phyloP scores from a whole-genome alignment of 2,113 vertebrate genomes.

The Limnothrissa miodon region DNA sequence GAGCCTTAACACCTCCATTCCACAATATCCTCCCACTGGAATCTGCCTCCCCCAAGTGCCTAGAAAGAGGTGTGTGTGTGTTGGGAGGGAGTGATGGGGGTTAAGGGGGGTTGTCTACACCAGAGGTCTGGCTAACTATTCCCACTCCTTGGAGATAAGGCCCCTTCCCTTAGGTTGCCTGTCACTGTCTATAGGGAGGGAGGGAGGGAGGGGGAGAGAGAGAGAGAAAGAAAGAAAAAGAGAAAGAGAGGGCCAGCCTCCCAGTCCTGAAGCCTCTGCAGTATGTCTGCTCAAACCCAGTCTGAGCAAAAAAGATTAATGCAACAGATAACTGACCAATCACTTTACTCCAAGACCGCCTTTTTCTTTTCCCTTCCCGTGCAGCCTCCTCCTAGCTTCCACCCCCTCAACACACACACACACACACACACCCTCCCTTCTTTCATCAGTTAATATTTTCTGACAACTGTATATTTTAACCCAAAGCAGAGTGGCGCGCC shows the following conservation, averaged over 20 bases:
- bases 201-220: neutral
- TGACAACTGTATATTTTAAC: slow-evolving; percentile 79
- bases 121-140: slow-evolving; percentile 13
- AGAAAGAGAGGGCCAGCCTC: slow-evolving; percentile 26
- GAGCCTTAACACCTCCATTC: neutral
- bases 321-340: slow-evolving; percentile 72
- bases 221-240: slow-evolving; percentile 21
- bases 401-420: slow-evolving; percentile 23
- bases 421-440: slow-evolving; percentile 40
- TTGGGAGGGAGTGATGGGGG: neutral
- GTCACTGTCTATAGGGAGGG: slow-evolving; percentile 43
- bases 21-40: slow-evolving; percentile 6
- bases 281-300: slow-evolving; percentile 69
- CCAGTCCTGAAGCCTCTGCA: slow-evolving; percentile 62
- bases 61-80: neutral
- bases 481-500: slow-evolving; percentile 66
- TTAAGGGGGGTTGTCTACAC: slow-evolving; percentile 4
- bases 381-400: slow-evolving; percentile 57
- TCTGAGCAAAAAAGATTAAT: slow-evolving; percentile 70
- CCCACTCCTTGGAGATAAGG: slow-evolving; percentile 41
- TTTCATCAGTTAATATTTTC: slow-evolving; percentile 76
- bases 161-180: slow-evolving; percentile 28
- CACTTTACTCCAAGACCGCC: slow-evolving; percentile 59
- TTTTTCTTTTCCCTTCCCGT: slow-evolving; percentile 18
- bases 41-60: neutral